Base-by-base conservation (phyloP, 2,888 invertebrate genomes). In the Pyrgus malvae region DNA sequence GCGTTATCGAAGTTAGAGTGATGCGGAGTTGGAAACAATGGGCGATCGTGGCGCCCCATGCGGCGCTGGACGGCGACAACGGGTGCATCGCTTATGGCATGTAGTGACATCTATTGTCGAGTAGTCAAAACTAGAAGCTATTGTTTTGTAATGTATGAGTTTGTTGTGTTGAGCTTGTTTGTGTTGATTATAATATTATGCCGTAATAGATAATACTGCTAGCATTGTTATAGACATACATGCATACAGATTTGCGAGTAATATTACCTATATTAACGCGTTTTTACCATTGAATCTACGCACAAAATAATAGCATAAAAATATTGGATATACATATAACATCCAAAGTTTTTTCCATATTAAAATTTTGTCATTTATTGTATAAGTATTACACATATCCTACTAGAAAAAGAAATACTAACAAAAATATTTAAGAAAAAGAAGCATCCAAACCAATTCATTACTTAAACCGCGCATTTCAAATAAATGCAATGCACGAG, bases 41-140 rank as follows among this genome's bases (percentile, higher is more conserved):
- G 89, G 61, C 74, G 83, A 80, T 84, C 83, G 86, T 81, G 82
- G 87, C 87, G 88, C 89, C 88, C 87, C 89, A 89, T 89, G 89
- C 80, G 86, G 89, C 67, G 90, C 85, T 63, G 70, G 60, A 59
- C 64, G 62, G 57, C 58, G 45, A 48, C 51, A 17, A 14, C 49
- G 48, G 48, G 38, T 31, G 45, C 44, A 45, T 37, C 23, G 48
- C 55, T 53, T 57, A 51, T 70, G 31, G 17, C 70, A 63, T 59
- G 61, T 74, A 76, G 84, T 78, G 89, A 78, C 89, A 88, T 84
- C 89, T 89, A 80, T 79, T 74, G 73, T 62, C 66, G 80, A 84
- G 80, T 83, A 83, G 89, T 67, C 40, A 17, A 57, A 71, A 76
- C 76, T 75, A 67, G 12, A n/a, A 37, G 25, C 19, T 48, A 64